phyloP scores from a whole-genome alignment of 2,797 vertebrate species.

The Phataginus tricuspis region DNA sequence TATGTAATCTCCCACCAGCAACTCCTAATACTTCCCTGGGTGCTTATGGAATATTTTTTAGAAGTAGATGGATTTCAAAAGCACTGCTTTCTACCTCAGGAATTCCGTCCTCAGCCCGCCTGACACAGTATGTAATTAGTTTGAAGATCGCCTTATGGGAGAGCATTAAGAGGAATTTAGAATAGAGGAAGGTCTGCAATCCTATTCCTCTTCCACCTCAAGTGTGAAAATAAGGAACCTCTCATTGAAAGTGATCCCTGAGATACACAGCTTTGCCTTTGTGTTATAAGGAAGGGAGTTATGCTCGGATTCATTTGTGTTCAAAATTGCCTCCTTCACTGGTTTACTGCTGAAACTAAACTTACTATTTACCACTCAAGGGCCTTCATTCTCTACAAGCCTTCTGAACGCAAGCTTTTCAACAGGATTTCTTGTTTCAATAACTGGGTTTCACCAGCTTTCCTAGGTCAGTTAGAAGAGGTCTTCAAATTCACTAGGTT shows the following conservation, averaged over 20 bases:
- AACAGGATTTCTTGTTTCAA: background rate
- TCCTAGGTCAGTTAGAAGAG: background rate
- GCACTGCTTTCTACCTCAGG: background rate
- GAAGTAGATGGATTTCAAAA: background rate
- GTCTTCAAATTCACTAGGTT: background rate
- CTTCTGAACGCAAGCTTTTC: background rate
- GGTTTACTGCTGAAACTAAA: background rate
- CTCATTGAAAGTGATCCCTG: background rate
- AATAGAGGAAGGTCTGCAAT: background rate
- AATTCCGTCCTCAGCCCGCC: background rate
- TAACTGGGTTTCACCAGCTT: background rate
- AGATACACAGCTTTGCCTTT: background rate
- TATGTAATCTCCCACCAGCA: background rate
- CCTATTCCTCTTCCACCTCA: background rate
- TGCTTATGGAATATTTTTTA: background rate
- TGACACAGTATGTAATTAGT: background rate
- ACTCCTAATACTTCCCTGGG: background rate
- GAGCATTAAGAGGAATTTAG: slow-evolving; percentile 2
- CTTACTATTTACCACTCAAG: background rate
- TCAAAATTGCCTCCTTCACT: background rate
- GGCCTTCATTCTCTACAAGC: background rate
- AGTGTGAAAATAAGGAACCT: background rate
- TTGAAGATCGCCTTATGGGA: background rate
- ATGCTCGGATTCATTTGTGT: background rate
- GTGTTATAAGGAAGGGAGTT: background rate